Percentiles rank a stretch among this genome's conserved stretches.
Conservation (phyloP, 2,113 vertebrate species). For the Pardalotus punctatus region DNA sequence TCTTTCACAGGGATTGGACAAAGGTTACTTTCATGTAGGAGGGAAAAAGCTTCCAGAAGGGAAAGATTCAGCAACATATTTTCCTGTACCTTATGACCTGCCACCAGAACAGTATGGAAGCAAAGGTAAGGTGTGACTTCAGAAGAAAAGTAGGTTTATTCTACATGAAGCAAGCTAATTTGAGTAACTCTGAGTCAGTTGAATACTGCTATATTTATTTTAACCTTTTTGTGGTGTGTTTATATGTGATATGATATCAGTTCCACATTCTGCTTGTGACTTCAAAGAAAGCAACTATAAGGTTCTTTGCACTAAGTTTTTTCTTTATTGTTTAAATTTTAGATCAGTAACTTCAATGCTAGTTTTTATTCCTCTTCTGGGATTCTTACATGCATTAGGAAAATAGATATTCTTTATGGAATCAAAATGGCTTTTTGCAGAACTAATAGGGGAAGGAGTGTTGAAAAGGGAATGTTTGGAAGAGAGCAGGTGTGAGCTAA, state of each 20-base stretch:
- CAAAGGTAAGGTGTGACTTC: slow-evolving; percentile 80
- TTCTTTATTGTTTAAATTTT: background rate
- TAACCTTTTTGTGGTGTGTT: background rate
- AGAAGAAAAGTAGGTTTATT: background rate
- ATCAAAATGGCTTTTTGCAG: background rate
- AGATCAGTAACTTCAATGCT: background rate
- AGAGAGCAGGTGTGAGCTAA: background rate
- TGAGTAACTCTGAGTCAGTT: background rate
- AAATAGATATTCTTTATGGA: background rate
- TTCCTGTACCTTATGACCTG: slow-evolving; percentile 93
- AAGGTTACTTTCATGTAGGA: slow-evolving; percentile 77
- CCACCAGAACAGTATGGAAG: slow-evolving; percentile 84
- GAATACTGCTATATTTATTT: background rate
- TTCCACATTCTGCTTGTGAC: background rate
- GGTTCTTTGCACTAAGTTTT: background rate
- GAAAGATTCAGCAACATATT: slow-evolving; percentile 65
- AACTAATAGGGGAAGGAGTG: background rate
- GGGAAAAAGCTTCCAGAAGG: slow-evolving; percentile 70
- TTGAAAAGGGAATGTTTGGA: background rate
- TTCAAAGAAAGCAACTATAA: background rate
- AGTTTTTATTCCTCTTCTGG: background rate
- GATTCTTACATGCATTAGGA: background rate
- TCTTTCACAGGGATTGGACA: slow-evolving; percentile 66
- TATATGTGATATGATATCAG: background rate
- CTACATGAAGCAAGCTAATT: background rate